Conservation (phyloP, 1,140 invertebrate species). For the Bilobella aurantiaca region DNA sequence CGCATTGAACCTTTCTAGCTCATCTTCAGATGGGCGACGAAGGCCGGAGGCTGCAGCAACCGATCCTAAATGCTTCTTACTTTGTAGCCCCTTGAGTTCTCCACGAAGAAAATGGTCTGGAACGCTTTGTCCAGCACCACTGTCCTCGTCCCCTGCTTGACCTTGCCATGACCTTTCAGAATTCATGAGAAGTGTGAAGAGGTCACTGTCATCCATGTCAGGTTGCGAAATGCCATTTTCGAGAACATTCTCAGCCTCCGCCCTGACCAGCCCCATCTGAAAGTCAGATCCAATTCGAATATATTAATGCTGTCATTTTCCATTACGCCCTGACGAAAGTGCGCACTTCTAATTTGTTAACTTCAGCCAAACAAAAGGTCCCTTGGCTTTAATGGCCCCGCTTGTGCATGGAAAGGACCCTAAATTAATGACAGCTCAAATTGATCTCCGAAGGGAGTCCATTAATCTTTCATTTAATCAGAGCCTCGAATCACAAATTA, state of each 20-base stretch:
- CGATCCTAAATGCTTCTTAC: constrained; percentile 17
- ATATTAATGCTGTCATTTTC: background rate
- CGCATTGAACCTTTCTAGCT: background rate
- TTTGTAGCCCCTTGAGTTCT: too few species aligned
- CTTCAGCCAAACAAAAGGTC: too few species aligned
- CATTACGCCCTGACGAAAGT: too few species aligned
- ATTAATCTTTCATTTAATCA: background rate
- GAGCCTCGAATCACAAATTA: too few species aligned
- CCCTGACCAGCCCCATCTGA: background rate
- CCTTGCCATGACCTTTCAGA: background rate
- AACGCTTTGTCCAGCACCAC: background rate
- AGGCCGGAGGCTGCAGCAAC: constrained; percentile 18
- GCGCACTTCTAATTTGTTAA: too few species aligned
- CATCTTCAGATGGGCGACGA: background rate
- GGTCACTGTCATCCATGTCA: background rate
- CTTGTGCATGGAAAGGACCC: too few species aligned
- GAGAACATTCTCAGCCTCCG: background rate
- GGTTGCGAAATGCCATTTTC: too few species aligned
- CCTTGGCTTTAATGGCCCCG: too few species aligned
- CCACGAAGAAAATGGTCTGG: background rate
- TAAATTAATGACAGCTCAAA: too few species aligned
- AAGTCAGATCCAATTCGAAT: background rate
- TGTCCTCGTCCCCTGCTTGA: background rate
- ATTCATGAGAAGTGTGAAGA: background rate
- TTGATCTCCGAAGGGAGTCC: background rate